Percentiles rank a stretch among this genome's conserved stretches.
Conservation (phyloP, 2,113 vertebrate species). For the Bos indicus region DNA sequence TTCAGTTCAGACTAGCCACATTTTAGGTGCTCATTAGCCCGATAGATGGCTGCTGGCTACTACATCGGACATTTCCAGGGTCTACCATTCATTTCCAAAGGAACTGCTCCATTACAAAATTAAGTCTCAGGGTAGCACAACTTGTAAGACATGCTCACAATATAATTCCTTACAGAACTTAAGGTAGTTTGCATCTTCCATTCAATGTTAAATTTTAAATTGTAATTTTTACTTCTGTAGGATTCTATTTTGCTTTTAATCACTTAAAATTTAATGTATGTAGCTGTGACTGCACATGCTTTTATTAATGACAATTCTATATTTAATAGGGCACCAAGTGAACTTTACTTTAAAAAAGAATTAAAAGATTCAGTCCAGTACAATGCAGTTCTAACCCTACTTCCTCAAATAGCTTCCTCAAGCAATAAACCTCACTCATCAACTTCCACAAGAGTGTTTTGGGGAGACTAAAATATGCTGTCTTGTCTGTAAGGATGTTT, state of each 20-base stretch:
- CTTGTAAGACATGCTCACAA: not conserved
- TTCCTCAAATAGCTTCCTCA: not conserved
- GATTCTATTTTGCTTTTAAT: not conserved
- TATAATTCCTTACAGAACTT: not conserved
- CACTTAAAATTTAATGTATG: not conserved
- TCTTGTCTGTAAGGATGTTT: conserved; percentile 75
- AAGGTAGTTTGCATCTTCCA: not conserved
- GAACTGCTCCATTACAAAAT: not conserved
- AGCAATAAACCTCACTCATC: not conserved
- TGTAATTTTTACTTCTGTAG: not conserved
- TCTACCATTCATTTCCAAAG: not conserved
- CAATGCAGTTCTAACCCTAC: not conserved
- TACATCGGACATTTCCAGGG: not conserved
- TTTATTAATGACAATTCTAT: conserved; percentile 26
- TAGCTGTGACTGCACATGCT: not conserved
- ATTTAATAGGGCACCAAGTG: not conserved
- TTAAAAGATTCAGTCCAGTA: not conserved
- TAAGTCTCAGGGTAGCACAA: not conserved
- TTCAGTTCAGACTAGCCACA: not conserved
- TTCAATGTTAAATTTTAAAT: not conserved
- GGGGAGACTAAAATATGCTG: not conserved
- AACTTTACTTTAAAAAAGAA: not conserved
- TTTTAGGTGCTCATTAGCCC: not conserved
- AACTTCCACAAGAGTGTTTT: not conserved
- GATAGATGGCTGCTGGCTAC: not conserved